Conservation (phyloP, 2,888 invertebrate genomes). For the Theretra japonica region DNA sequence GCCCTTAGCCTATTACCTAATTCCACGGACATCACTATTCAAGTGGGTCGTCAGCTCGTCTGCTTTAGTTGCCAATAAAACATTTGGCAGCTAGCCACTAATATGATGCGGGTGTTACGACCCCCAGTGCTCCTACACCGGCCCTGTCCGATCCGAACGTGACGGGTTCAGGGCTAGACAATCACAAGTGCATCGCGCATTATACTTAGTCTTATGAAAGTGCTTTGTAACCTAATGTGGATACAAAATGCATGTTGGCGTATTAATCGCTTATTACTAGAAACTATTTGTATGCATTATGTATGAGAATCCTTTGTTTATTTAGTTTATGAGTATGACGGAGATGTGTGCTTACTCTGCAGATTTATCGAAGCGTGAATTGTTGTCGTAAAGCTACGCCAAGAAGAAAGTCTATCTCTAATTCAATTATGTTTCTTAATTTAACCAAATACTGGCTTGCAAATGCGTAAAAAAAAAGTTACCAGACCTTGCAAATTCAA, state of each 20-base stretch:
- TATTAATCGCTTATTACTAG: constrained; percentile 5
- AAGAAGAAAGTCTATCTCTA: too few species aligned
- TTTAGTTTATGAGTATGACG: not conserved
- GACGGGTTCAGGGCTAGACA: constrained; percentile 25
- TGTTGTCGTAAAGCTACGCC: too few species aligned
- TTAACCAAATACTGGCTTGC: too few species aligned
- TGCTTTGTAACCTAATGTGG: constrained; percentile 31
- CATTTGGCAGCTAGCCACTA: not conserved
- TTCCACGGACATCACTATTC: not conserved
- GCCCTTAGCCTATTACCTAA: too few species aligned
- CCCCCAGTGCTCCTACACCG: not conserved
- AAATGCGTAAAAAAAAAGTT: too few species aligned
- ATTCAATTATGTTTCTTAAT: too few species aligned
- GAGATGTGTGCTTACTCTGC: not conserved
- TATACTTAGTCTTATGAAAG: constrained; percentile 29
- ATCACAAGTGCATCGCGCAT: constrained; percentile 21
- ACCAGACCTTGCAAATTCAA: too few species aligned
- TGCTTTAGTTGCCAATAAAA: not conserved
- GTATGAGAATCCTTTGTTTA: not conserved
- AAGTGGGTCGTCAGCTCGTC: not conserved
- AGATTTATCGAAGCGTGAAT: not conserved
- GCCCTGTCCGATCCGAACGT: constrained; percentile 9
- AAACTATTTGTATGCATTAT: constrained; percentile 1
- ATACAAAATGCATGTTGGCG: not conserved
- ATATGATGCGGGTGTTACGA: not conserved